A percentile compares a stretch with the other conserved stretches of the same genome.
Conservation (phyloP, 2,888 invertebrate species). For the Tenthredo amoena region DNA sequence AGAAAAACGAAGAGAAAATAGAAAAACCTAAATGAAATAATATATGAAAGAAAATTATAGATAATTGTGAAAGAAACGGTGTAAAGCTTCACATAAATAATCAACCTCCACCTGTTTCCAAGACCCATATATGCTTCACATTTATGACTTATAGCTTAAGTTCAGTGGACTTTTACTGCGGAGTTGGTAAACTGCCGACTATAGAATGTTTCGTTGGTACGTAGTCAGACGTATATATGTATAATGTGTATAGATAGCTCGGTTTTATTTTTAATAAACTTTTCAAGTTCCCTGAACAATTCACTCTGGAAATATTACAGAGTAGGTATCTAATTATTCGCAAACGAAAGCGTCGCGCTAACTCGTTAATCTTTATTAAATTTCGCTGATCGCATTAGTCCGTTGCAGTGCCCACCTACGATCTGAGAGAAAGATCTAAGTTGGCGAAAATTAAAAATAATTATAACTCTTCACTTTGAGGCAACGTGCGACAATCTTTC, state of each 20-base stretch:
- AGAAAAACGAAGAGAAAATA: background rate
- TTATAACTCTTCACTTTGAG: slow-evolving; percentile 9
- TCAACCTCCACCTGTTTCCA: slow-evolving; percentile 16
- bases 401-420: background rate
- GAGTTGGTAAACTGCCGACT: slow-evolving; percentile 5
- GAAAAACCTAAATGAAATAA: background rate
- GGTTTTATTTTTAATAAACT: slow-evolving; percentile 7
- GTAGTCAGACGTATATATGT: background rate
- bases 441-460: slow-evolving; percentile 39
- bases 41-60: background rate
- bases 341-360: background rate
- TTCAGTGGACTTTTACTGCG: slow-evolving; percentile 12
- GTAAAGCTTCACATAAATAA: slow-evolving; percentile 24
- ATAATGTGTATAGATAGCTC: background rate
- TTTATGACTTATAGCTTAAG: slow-evolving; percentile 4
- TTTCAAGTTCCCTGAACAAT: slow-evolving; percentile 9
- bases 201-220: background rate
- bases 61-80: slow-evolving; percentile 18
- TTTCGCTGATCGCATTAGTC: slow-evolving; percentile 35
- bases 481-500: slow-evolving; percentile 28
- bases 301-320: background rate
- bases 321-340: slow-evolving; percentile 22
- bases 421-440: slow-evolving; percentile 18
- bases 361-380: slow-evolving; percentile 48
- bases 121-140: slow-evolving; percentile 5